A percentile compares a stretch with the other conserved stretches of the same genome.
phyloP scores from a whole-genome alignment of 2,797 vertebrate species.

The Limosa lapponica region DNA sequence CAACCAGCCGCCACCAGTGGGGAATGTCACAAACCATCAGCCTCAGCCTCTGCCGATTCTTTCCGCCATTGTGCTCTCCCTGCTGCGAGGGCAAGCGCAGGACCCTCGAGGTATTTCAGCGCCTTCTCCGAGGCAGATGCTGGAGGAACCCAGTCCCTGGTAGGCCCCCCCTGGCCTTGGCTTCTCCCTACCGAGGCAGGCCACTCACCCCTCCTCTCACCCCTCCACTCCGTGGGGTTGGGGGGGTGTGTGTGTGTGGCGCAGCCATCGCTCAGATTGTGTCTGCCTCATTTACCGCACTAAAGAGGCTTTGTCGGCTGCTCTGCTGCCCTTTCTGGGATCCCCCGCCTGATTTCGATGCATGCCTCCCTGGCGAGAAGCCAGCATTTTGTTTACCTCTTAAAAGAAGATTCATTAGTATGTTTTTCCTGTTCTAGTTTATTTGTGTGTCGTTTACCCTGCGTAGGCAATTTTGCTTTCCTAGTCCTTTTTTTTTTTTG shows the following conservation, averaged over 20 bases:
- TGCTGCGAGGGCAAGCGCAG: background rate
- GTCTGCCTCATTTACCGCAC: background rate
- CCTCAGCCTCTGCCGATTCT: background rate
- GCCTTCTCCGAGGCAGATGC: background rate
- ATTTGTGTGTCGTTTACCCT: background rate
- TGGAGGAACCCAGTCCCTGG: background rate
- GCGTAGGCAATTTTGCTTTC: slow-evolving; percentile 20
- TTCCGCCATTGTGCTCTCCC: background rate
- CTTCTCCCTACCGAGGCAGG: no score
- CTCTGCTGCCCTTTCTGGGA: background rate
- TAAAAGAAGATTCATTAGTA: slow-evolving; percentile 41
- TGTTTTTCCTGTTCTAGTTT: slow-evolving; percentile 33
- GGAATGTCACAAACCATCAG: background rate
- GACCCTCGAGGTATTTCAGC: background rate
- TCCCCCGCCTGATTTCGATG: background rate
- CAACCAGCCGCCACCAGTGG: background rate
- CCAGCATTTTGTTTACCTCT: slow-evolving; percentile 54
- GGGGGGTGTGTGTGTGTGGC: background rate
- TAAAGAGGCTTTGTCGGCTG: background rate
- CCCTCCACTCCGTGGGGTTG: background rate
- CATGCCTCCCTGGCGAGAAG: background rate
- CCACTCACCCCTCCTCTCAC: fast-evolving
- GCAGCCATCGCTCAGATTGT: background rate
- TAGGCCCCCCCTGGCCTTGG: background rate
- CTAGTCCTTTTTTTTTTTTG: background rate